Conservation (phyloP, 2,888 invertebrate species). For the Slavum lentiscoides region DNA sequence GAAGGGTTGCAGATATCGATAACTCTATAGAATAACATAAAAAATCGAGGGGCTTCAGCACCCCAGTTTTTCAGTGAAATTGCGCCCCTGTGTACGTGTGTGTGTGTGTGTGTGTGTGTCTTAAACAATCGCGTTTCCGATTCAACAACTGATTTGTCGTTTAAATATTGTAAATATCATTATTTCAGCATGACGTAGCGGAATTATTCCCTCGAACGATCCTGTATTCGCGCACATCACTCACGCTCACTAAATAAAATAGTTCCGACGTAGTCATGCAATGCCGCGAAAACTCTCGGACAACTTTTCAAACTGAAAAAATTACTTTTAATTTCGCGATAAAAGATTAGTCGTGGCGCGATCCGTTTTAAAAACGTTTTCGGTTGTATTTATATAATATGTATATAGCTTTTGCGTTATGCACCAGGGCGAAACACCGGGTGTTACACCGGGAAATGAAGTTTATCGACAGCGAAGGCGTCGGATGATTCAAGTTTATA, state of each 20-base stretch:
- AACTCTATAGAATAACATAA: too few relatives aligned
- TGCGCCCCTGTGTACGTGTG: too few relatives aligned
- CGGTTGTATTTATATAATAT: background rate
- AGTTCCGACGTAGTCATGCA: background rate
- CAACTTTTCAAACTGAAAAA: conserved; percentile 23
- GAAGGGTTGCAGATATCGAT: too few relatives aligned
- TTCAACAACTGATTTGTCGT: background rate
- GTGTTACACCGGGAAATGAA: background rate
- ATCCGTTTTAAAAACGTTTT: background rate
- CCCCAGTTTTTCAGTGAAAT: too few relatives aligned
- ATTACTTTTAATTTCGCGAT: background rate
- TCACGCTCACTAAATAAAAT: background rate
- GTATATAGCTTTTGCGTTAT: conserved; percentile 4
- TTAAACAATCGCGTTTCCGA: background rate
- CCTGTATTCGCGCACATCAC: background rate
- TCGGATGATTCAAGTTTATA: background rate
- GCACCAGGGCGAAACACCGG: background rate
- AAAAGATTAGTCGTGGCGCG: background rate
- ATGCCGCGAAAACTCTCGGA: background rate
- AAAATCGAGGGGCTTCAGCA: too few relatives aligned
- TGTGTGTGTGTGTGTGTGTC: too few relatives aligned
- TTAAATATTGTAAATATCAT: background rate
- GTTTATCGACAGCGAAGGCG: background rate
- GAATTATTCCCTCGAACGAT: background rate
- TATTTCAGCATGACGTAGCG: background rate